Evolutionary conservation across 2,888 invertebrate genomes (phyloP), one percentile per base, ranked within the genome.

Genomic region (Schizaphis graminum): DNA sequence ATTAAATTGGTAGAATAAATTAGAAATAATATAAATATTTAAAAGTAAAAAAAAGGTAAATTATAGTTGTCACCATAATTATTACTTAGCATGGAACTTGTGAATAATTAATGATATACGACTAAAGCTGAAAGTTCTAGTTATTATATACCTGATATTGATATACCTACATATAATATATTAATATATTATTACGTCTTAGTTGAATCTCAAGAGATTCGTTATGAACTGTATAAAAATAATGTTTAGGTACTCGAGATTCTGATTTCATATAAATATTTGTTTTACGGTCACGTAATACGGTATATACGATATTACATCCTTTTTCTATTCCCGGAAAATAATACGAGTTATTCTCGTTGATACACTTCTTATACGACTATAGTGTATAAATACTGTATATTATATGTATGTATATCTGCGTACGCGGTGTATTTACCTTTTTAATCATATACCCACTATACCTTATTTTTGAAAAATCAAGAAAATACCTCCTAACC

Each of bases 261-360:
- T 35, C 77, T 77, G 77, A 77, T 77, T 77, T 77, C 77, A 77
- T 35, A 77, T 77, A 77, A 77, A 77, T 77, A 77, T 77, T 77
- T 77, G 77, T 77, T 35, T 41, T 77, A 35, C 35, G 21, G 16
- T 77, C 77, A 77, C 77, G 67, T 67, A 7, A 67, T 67, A 67
- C 67, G 35, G 35, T n/a, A 21, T 77, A 35, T 77, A 16, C 35
- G 8, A 7, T 77, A 77, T 77, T 21, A 77, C 77, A 35, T 35
- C 77, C 35, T 35, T 77, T 77, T 77, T 35, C 77, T 77, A 77
- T 77, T 77, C 35, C 35, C 21, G 8, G 77, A 77, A 77, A 35
- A 77, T 35, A 77, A 77, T 77, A 77, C 21, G 77, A 77, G 35
- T 35, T n/a, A n/a, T n/a, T 77, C 77, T 77, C 8, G 77, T 77